A percentile compares a stretch with the other conserved stretches of the same genome.
phyloP scores from a whole-genome alignment of 2,797 vertebrate genomes.

The Poecilia gillii region DNA sequence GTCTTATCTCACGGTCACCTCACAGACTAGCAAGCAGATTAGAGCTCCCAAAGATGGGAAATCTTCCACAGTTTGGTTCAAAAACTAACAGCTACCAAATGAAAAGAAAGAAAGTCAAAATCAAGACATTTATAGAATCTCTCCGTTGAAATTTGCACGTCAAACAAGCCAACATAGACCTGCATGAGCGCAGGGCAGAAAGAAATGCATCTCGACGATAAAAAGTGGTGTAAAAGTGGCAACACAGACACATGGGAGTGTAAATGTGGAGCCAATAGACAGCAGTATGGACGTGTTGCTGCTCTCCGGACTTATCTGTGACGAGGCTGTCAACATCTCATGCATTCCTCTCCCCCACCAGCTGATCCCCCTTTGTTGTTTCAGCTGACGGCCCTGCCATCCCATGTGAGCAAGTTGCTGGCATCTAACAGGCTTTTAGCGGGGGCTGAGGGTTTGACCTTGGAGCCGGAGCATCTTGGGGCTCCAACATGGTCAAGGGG shows the following conservation, averaged over 20 bases:
- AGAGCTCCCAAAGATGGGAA: slow-evolving; percentile 9
- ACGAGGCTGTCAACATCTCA: slow-evolving; percentile 59
- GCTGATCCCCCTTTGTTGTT: slow-evolving; percentile 79
- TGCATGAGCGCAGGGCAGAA: neutral
- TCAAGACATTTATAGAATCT: neutral
- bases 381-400: slow-evolving; percentile 71
- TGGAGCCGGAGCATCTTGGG: slow-evolving; percentile 69
- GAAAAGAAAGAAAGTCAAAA: neutral
- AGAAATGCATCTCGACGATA: neutral
- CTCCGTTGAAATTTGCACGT: neutral
- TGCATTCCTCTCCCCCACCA: slow-evolving; percentile 65
- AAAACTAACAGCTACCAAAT: neutral
- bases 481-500: slow-evolving; percentile 21
- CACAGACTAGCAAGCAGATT: slow-evolving; percentile 28
- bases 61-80: neutral
- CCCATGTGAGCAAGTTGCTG: slow-evolving; percentile 63
- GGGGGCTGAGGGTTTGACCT: slow-evolving; percentile 69
- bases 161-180: slow-evolving; percentile 8
- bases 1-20: slow-evolving; percentile 32
- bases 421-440: slow-evolving; percentile 57
- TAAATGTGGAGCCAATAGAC: slow-evolving; percentile 61
- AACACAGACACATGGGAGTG: slow-evolving; percentile 51
- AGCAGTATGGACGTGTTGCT: slow-evolving; percentile 47
- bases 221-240: slow-evolving; percentile 53
- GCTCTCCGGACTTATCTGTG: slow-evolving; percentile 42